Base-by-base conservation (phyloP, 2,113 vertebrate species). In the Notarius quadriscutis region DNA sequence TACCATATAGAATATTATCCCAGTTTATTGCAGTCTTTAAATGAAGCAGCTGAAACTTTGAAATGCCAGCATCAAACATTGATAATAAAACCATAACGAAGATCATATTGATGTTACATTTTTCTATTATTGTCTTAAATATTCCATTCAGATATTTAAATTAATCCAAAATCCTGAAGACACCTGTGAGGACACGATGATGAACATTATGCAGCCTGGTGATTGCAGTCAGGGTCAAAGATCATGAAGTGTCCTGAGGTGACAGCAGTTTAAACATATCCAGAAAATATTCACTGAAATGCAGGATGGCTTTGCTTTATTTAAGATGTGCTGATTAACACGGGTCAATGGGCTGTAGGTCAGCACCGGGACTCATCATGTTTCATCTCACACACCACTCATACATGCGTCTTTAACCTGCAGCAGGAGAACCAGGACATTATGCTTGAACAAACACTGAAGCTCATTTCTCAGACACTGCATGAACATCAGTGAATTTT, bases 361-460 rank as follows among this genome's bases (percentile, higher is more conserved):
- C 51, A 27, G 25, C 14, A 57, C 25, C 51, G 2, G 77, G 25
- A 3, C 53, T 80, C 50, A 53, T 55, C 48, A 22, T 12, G 4
- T 53, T 27, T 78, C 50, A 53, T 78, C 50, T 53, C 12, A 78
- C 22, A 80, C 78, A 30, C 53, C 78, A 80, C 78, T 80, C 77
- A 17, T 25, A 57, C 51, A 30, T n/a, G 4, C 22, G 27, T 27
- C 25, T 53, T n/a, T 2, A 27, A 17, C 53, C 77, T 79, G 53
- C 51, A 3, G 53, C n/a, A 57, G 53, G 11, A 80, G 9, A 20
- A 58, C 30, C 7, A 4, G 8, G 11, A 27, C 14, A 27, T 55
- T 11, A 7, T 1, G 6, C 51, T n/a, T 53, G 14, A 2, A 55
- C 5, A 17, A 27, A 3, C 12, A 78, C 75, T 78, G 15, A 78